Conservation (phyloP, 2,797 vertebrate genomes). For the Chaenodraco wilsoni region DNA sequence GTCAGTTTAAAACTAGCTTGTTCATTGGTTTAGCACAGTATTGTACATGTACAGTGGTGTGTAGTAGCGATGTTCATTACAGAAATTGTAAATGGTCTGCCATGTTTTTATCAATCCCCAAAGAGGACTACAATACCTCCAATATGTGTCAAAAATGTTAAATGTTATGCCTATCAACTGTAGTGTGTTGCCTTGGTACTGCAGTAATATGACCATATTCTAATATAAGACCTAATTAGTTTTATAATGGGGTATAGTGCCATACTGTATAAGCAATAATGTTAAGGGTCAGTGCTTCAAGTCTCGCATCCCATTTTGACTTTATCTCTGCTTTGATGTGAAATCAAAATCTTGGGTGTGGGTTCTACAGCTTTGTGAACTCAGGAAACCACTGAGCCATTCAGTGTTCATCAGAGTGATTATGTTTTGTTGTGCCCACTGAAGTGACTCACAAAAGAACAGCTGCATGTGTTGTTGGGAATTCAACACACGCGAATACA, state of each 20-base stretch:
- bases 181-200: background rate
- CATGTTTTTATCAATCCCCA: background rate
- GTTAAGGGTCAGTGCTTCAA: constrained; percentile 26
- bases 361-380: constrained; percentile 51
- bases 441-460: constrained; percentile 65
- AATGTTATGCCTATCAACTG: background rate
- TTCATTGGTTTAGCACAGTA: background rate
- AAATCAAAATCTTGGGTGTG: constrained; percentile 48
- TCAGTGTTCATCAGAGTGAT: constrained; percentile 63
- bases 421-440: constrained; percentile 67
- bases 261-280: constrained; percentile 13
- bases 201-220: constrained; percentile 2
- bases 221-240: constrained; percentile 18
- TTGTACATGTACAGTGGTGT: constrained; percentile 3
- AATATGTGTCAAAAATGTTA: background rate
- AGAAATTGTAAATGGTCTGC: constrained; percentile 6
- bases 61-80: background rate
- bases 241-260: constrained; percentile 15
- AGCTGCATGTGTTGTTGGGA: constrained; percentile 55
- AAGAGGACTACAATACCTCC: constrained; percentile 6
- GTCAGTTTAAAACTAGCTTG: background rate
- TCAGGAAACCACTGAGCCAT: constrained; percentile 62
- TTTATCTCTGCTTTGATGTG: constrained; percentile 38
- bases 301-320: constrained; percentile 11
- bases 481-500: constrained; percentile 29